Base-by-base conservation (phyloP, 2,797 vertebrate genomes). In the Synaphobranchus kaupii region DNA sequence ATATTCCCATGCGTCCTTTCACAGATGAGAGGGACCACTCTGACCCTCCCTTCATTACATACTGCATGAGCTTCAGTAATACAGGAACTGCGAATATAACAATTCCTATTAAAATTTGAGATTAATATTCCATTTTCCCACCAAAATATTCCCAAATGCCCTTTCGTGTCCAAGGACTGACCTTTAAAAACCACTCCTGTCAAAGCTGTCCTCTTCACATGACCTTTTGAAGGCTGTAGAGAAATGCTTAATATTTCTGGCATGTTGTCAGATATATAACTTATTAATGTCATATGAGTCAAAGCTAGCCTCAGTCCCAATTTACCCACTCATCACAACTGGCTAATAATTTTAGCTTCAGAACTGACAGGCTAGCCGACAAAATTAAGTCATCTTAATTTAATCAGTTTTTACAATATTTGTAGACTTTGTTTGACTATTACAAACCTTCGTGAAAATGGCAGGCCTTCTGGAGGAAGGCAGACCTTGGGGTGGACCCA, bases 121-220 rank as follows among this genome's bases (percentile, higher is more conserved):
- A 80, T 85, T 48, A 84, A 78, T 78, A 83, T 83, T 86, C 47
- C 34, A 47, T 28, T 81, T 88, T 76, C 44, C 52, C 28, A 76
- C 83, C 28, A 66, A 83, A 71, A n/a, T 58, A 60, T 22, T 81
- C 63, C 34, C 63, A 52, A 63, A 28, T 85, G 84, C 44, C 84
- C 66, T 83, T 86, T 86, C 17, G 47, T 73, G 20, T 47, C 56
- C 34, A 44, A 63, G n/a, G 7, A 15, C 44, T 83, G 87, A 85
- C 85, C 81, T 88, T 88, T 83, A 83, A 84, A 88, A 88, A 73
- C 84, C 52, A 86, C 34, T 71, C 81, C 80, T 28, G 81, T 86
- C 85, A 86, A 63, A 88, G 66, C 28, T 50, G 25, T 63, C 25
- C 39, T 31, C 39, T 17, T 47, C 44, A 73, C 63, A 54, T 76